A percentile compares a stretch with the other conserved stretches of the same genome.
Evolutionary conservation across 2,888 invertebrate genomes (phyloP).

Genomic region (Neoscelio sp.): DNA sequence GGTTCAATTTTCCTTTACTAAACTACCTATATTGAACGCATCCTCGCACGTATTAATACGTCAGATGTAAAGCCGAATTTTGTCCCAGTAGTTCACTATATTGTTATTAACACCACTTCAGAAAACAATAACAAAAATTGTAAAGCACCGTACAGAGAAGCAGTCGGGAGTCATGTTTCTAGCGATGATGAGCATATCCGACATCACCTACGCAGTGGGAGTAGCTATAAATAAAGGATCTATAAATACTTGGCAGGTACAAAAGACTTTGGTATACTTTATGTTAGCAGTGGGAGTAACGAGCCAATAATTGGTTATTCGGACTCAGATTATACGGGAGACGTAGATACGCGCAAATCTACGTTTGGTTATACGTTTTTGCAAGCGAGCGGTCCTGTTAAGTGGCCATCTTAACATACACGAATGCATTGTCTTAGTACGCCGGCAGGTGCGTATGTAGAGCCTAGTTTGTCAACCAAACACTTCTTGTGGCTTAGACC

Average conservation of each 20-base stretch:
- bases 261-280: slow-evolving; percentile 7
- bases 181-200: slow-evolving; percentile 8
- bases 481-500: too few species aligned
- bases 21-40: slow-evolving; percentile 21
- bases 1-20: slow-evolving; percentile 16
- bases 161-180: slow-evolving; percentile 6
- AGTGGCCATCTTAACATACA: too few species aligned
- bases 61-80: slow-evolving; percentile 17
- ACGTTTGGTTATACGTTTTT: slow-evolving; percentile 19
- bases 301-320: slow-evolving; percentile 20
- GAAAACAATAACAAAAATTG: not conserved
- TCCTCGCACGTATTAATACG: slow-evolving; percentile 31
- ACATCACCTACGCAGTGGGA: slow-evolving; percentile 15
- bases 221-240: slow-evolving; percentile 2
- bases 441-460: too few species aligned
- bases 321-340: slow-evolving; percentile 61
- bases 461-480: too few species aligned
- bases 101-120: not conserved
- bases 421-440: too few species aligned
- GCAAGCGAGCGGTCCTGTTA: not conserved
- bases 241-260: slow-evolving; percentile 8
- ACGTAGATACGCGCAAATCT: slow-evolving; percentile 48
- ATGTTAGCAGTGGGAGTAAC: not conserved
- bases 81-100: slow-evolving; percentile 21
- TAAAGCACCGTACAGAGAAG: slow-evolving; percentile 6